Conservation (phyloP, 1,140 invertebrate species). For the Drosophila kikkawai region DNA sequence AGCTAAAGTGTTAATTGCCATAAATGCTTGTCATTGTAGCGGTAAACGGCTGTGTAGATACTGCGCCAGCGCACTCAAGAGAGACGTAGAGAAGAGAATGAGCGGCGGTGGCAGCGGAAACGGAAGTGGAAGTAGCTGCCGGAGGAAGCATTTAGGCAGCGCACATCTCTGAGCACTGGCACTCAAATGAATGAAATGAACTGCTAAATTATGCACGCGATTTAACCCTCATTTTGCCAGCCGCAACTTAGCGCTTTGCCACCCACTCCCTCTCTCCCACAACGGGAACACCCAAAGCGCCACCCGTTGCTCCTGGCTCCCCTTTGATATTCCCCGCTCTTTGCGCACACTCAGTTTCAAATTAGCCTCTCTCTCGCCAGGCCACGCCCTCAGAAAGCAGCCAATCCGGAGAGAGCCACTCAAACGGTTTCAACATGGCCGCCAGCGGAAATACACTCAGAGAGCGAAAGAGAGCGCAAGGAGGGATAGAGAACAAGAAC, state of each 20-base stretch:
- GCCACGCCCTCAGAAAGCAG: conserved; percentile 59
- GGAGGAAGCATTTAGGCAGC: conserved; percentile 49
- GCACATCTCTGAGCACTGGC: conserved; percentile 72
- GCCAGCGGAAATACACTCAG: conserved; percentile 49
- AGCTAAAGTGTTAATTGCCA: conserved; percentile 85
- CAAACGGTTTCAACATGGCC: conserved; percentile 78
- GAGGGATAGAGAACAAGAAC: background rate
- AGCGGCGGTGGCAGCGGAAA: conserved; percentile 12
- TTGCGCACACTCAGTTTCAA: conserved; percentile 21
- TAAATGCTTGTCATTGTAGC: conserved; percentile 85
- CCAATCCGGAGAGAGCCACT: conserved; percentile 56
- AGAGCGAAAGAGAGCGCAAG: conserved; percentile 9
- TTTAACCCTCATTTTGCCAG: conserved; percentile 80
- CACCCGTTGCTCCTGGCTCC: conserved; percentile 1
- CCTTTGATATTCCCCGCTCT: conserved; percentile 12
- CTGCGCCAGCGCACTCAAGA: conserved; percentile 62
- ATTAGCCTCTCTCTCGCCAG: background rate
- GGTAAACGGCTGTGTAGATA: conserved; percentile 83
- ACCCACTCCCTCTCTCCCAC: conserved; percentile 4
- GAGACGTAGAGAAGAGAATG: conserved; percentile 15
- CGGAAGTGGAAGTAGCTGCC: conserved; percentile 22
- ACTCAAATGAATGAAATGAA: conserved; percentile 84
- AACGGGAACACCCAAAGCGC: background rate
- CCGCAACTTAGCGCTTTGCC: conserved; percentile 43
- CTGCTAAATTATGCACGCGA: conserved; percentile 84